Evolutionary conservation across 2,113 vertebrate species (phyloP).

Genomic region (Vanacampus margaritifer): DNA sequence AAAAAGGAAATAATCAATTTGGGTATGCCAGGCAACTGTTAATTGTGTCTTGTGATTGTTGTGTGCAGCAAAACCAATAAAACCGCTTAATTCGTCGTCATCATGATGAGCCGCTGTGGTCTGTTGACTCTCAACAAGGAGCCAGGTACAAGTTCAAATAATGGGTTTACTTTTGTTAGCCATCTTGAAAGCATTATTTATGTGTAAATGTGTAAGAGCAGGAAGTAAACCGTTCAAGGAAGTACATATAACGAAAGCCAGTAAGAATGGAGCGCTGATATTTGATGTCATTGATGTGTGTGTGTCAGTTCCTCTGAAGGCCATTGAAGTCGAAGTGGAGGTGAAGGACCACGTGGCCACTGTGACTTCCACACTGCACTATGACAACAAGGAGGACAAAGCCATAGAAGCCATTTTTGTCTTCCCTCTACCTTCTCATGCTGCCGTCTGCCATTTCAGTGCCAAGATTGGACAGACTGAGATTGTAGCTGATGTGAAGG

Average conservation of each 20-base stretch:
- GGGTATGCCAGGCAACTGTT: neutral
- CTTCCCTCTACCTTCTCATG: constrained; percentile 80
- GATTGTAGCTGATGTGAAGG: constrained; percentile 76
- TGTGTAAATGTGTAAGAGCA: neutral
- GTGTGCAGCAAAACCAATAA: neutral
- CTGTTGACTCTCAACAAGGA: constrained; percentile 37
- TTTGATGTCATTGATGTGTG: neutral
- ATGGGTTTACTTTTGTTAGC: neutral
- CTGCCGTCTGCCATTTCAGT: constrained; percentile 78
- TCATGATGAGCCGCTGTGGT: constrained; percentile 47
- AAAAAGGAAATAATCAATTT: neutral
- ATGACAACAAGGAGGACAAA: constrained; percentile 75
- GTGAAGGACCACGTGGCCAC: constrained; percentile 78
- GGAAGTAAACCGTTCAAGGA: neutral
- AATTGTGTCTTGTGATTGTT: neutral
- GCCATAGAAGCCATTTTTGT: constrained; percentile 78
- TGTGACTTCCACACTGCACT: constrained; percentile 75
- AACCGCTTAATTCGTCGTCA: neutral
- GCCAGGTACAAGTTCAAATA: constrained; percentile 32
- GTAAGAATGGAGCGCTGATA: neutral
- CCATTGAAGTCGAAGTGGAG: constrained; percentile 72
- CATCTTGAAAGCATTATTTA: neutral
- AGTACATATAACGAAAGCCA: neutral
- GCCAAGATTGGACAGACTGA: constrained; percentile 71
- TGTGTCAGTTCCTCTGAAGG: constrained; percentile 75